Evolutionary conservation across 2,888 invertebrate genomes (phyloP).

Genomic region (Drosophila robusta): DNA sequence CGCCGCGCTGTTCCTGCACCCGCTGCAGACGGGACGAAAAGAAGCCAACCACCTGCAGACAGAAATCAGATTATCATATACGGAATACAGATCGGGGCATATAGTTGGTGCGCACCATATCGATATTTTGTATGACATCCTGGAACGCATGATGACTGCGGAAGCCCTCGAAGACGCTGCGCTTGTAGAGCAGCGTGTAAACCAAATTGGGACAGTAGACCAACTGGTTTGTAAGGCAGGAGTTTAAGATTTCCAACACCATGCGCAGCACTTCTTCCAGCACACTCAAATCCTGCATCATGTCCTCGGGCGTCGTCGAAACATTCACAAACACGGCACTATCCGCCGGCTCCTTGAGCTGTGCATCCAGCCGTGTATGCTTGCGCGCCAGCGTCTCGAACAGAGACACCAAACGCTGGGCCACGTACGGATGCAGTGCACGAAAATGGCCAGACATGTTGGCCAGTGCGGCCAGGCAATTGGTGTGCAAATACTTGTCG

Average conservation of each 20-base stretch:
- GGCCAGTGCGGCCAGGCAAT: conserved; percentile 98
- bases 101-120: conserved; percentile 88
- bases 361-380: conserved; percentile 89
- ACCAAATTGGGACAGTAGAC: conserved; percentile 95
- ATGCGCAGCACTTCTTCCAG: conserved; percentile 98
- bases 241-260: conserved; percentile 98
- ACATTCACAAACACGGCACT: conserved; percentile 83
- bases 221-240: conserved; percentile 95
- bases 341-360: conserved; percentile 86
- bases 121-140: conserved; percentile 97
- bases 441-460: conserved; percentile 98
- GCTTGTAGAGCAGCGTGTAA: conserved; percentile 97
- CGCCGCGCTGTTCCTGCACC: conserved; percentile 88
- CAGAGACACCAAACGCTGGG: conserved; percentile 95
- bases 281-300: conserved; percentile 94
- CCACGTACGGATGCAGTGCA: conserved; percentile 97
- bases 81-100: not conserved
- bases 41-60: conserved; percentile 87
- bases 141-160: conserved; percentile 95
- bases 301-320: conserved; percentile 83
- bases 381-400: conserved; percentile 96
- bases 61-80: not conserved
- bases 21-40: conserved; percentile 88
- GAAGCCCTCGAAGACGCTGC: conserved; percentile 94
- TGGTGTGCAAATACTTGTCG: conserved; percentile 99